A percentile compares a stretch with the other conserved stretches of the same genome.
phyloP scores from a whole-genome alignment of 2,113 vertebrate genomes.

The Cyanistes caeruleus region DNA sequence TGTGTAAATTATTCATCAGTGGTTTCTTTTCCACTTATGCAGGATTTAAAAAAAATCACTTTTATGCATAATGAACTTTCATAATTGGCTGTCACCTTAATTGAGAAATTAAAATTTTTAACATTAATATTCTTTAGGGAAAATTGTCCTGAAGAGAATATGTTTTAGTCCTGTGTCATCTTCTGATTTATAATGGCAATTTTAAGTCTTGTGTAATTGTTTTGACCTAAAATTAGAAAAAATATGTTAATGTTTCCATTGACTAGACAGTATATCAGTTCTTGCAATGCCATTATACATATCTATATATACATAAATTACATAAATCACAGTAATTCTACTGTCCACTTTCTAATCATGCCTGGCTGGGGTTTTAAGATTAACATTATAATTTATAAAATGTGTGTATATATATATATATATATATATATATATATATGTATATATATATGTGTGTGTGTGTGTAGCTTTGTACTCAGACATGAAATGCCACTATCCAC shows the following conservation, averaged over 20 bases:
- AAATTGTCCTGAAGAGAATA: not conserved
- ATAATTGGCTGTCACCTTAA: not conserved
- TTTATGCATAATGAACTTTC: not conserved
- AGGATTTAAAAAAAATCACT: not conserved
- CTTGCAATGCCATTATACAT: not conserved
- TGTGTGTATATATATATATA: too few species aligned
- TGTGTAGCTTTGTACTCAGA: not conserved
- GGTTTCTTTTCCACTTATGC: not conserved
- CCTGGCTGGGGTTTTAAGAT: not conserved
- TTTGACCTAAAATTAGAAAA: constrained; percentile 6
- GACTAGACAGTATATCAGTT: not conserved
- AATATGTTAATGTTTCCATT: not conserved
- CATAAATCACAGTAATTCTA: not conserved
- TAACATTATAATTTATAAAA: not conserved
- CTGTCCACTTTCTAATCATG: not conserved
- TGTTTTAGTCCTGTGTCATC: not conserved
- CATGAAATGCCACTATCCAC: not conserved
- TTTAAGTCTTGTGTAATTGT: not conserved
- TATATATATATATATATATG: too few species aligned
- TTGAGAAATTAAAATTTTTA: constrained; percentile 16
- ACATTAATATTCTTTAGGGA: not conserved
- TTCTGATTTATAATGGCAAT: not conserved
- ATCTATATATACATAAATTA: not conserved
- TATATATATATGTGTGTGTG: not conserved
- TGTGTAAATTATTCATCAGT: not conserved